These are phyloP conservation scores for Drosophila nr. fundita DNA, from an alignment of 2,888 invertebrate genomes.

Conservation along the genomic window DNA sequence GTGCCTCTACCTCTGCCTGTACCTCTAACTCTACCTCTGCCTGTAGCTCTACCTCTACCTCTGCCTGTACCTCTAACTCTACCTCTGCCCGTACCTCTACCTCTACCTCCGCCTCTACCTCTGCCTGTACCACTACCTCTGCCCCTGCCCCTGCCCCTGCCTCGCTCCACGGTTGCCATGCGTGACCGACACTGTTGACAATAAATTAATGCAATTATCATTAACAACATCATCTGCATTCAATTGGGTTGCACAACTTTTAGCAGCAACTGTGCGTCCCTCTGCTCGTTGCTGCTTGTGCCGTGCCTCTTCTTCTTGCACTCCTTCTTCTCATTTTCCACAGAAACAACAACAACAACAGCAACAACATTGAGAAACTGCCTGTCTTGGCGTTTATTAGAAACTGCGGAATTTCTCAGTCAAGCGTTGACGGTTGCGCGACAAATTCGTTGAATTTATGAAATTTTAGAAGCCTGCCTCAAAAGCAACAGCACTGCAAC, in stretches of 20 bases:
- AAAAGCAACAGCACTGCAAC: constrained; percentile 14
- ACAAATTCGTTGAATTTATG: constrained; percentile 80
- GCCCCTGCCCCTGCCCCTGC: not conserved
- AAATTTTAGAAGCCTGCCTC: constrained; percentile 70
- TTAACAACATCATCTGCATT: constrained; percentile 41
- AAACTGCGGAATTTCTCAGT: constrained; percentile 65
- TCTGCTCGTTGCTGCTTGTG: not conserved
- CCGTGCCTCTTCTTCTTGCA: not conserved
- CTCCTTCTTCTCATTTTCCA: constrained; percentile 12
- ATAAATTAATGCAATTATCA: constrained; percentile 67
- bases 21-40: rapidly evolving
- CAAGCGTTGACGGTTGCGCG: constrained; percentile 52
- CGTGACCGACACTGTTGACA: constrained; percentile 68
- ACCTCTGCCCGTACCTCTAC: rapidly evolving
- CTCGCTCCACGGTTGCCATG: constrained; percentile 51
- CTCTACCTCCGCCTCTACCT: no score
- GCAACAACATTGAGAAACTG: constrained; percentile 43
- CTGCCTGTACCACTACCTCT: not conserved
- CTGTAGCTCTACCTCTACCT: no score
- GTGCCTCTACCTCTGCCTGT: not conserved
- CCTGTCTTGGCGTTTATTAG: constrained; percentile 66
- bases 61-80: no score
- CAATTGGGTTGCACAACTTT: constrained; percentile 35
- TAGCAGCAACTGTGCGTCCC: constrained; percentile 39
- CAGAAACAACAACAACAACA: constrained; percentile 29